phyloP scores from a whole-genome alignment of 2,888 invertebrate genomes.

The Allacma fusca region DNA sequence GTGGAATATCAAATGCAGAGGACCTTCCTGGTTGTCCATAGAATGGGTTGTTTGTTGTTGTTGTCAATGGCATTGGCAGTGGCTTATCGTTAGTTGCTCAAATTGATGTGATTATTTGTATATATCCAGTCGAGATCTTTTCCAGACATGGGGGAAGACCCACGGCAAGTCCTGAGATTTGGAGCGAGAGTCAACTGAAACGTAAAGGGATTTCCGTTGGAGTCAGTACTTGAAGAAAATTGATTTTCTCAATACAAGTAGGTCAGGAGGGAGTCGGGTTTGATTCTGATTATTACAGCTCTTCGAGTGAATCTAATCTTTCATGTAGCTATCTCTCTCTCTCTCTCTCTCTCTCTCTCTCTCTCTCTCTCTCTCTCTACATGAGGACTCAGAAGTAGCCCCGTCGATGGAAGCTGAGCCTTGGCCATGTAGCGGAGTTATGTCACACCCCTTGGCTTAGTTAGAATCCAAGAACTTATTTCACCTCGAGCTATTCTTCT shows the following conservation, averaged over 20 bases:
- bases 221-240: constrained; percentile 7
- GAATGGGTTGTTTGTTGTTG: not conserved
- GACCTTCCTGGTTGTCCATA: not conserved
- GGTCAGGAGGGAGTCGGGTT: not conserved
- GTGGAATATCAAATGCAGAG: not conserved
- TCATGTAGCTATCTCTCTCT: not conserved
- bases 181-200: not conserved
- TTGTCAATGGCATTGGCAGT: not conserved
- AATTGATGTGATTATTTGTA: not conserved
- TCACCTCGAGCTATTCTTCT: too few relatives aligned
- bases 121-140: not conserved
- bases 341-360: too few relatives aligned
- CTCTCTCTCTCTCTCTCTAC: too few relatives aligned
- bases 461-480: too few relatives aligned
- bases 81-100: constrained; percentile 5
- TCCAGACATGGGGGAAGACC: not conserved
- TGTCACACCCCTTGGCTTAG: too few relatives aligned
- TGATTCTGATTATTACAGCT: constrained; percentile 4
- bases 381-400: too few relatives aligned
- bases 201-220: not conserved
- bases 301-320: constrained; percentile 8
- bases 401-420: too few relatives aligned
- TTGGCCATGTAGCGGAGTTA: too few relatives aligned
- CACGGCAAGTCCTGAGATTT: not conserved
- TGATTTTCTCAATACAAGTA: constrained; percentile 3